Base-by-base conservation (phyloP, 2,888 invertebrate species). In the Dryobota labecula region DNA sequence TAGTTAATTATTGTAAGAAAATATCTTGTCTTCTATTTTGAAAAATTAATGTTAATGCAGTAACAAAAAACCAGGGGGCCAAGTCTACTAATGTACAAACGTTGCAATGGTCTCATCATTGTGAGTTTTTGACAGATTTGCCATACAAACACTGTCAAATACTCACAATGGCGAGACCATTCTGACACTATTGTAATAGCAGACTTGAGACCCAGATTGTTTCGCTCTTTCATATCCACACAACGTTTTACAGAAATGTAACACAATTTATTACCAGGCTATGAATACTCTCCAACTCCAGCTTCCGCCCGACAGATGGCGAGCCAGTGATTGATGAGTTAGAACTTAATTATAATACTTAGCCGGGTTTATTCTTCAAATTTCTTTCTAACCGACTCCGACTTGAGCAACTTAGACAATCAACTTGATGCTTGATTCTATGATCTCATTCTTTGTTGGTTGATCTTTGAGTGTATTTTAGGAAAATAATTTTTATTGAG, bases 311-410 rank as follows among this genome's bases (percentile, higher is more conserved):
- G 88, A 91, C 94, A 94, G 93, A 91, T 92, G 93, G 93, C 90
- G 92, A 89, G 79, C 56, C 61, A 64, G 89, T 94, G 94, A 94
- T 94, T 93, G 94, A 94, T 94, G 93, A 89, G 77, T 68, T 72
- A 83, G 82, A 90, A 93, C 93, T 92, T 93, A 91, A 94, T 94
- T 94, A 93, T 93, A 92, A 93, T 93, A 91, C 90, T 88, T 75
- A 78, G 61, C 57, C 71, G 67, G 84, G 84, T 84, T 88, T 87
- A 86, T 88, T 89, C 87, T 87, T 86, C 82, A 87, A 90, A 88
- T 87, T 87, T 86, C 83, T 86, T 87, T 83, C 70, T 73, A 78
- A 82, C 80, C 70, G 67, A 82, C 75, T 77, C 47, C 47, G 63
- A 82, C 33, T 80, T 63, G 38, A 33, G 13, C 2, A 84, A 84